phyloP scores from a whole-genome alignment of 2,888 invertebrate species.

The Fissipunctia ypsillon region DNA sequence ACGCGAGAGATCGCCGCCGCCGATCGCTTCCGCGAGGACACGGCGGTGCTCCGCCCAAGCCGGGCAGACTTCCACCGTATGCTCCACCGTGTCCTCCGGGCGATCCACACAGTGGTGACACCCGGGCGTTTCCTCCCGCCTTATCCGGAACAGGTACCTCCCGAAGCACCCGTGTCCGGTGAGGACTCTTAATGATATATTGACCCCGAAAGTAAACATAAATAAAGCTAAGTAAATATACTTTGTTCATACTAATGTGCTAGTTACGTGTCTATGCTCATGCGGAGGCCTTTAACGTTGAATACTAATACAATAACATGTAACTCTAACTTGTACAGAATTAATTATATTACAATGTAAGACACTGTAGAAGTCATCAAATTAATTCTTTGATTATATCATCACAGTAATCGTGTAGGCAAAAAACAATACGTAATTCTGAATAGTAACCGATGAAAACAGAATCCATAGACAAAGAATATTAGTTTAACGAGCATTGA shows the following conservation, averaged over 20 bases:
- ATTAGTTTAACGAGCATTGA: conserved; percentile 61
- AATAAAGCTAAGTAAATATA: conserved; percentile 29
- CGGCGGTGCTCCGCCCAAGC: too few species aligned
- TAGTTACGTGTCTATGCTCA: conserved; percentile 20
- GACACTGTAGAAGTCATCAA: conserved; percentile 1
- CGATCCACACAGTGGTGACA: too few species aligned
- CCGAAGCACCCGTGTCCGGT: too few species aligned
- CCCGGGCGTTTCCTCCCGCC: too few species aligned
- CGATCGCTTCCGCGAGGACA: too few species aligned
- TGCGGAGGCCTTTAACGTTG: conserved; percentile 19
- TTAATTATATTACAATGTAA: conserved; percentile 36
- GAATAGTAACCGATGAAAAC: conserved; percentile 1
- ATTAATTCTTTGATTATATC: conserved; percentile 17
- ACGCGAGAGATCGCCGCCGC: too few species aligned
- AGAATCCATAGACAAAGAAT: conserved; percentile 57
- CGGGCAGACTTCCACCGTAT: too few species aligned
- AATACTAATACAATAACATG: conserved; percentile 24
- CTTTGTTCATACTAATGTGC: conserved; percentile 48
- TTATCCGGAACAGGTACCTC: too few species aligned
- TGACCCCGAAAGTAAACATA: conserved; percentile 45
- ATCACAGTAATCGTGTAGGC: background rate
- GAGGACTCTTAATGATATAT: too few species aligned
- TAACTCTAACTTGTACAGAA: conserved; percentile 16
- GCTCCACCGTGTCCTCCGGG: too few species aligned
- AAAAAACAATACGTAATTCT: background rate